Evolutionary conservation across 2,888 invertebrate genomes (phyloP).

Genomic region (Bruchidius siliquastri): DNA sequence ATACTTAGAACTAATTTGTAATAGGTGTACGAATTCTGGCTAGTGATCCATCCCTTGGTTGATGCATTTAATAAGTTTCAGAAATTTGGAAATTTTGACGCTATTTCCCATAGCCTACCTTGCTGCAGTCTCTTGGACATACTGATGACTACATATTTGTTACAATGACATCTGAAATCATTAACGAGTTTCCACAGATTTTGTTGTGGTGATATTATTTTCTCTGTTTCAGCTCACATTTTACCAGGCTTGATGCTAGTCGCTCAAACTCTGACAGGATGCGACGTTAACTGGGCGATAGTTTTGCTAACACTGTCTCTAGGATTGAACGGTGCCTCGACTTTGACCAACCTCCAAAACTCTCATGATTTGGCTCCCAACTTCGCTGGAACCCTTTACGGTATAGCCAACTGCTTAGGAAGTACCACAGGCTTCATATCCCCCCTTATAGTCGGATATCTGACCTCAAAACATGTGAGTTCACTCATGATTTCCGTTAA

Average conservation of each 20-base stretch:
- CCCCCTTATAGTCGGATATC: conserved; percentile 62
- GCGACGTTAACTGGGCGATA: conserved; percentile 59
- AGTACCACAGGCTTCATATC: conserved; percentile 66
- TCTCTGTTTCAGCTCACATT: conserved; percentile 38
- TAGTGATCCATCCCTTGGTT: too few relatives aligned
- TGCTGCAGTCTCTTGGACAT: too few relatives aligned
- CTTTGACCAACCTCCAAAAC: conserved; percentile 44
- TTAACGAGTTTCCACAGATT: too few relatives aligned
- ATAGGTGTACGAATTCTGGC: too few relatives aligned
- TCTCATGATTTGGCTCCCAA: conserved; percentile 70
- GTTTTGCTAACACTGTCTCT: conserved; percentile 63
- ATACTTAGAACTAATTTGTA: too few relatives aligned
- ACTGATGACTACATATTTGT: too few relatives aligned
- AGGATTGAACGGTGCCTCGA: conserved; percentile 53
- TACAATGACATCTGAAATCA: too few relatives aligned
- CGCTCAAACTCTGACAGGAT: conserved; percentile 57
- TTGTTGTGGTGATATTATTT: too few relatives aligned
- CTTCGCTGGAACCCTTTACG: conserved; percentile 68
- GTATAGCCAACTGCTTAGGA: conserved; percentile 69
- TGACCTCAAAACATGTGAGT: conserved; percentile 39
- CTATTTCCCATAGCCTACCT: too few relatives aligned
- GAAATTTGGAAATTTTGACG: too few relatives aligned
- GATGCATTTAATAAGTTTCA: too few relatives aligned
- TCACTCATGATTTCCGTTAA: not conserved
- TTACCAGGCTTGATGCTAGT: conserved; percentile 51